Evolutionary conservation across 2,797 vertebrate genomes (phyloP), one percentile per base, ranked within the genome.

Genomic region (Ptychadena robeensis): DNA sequence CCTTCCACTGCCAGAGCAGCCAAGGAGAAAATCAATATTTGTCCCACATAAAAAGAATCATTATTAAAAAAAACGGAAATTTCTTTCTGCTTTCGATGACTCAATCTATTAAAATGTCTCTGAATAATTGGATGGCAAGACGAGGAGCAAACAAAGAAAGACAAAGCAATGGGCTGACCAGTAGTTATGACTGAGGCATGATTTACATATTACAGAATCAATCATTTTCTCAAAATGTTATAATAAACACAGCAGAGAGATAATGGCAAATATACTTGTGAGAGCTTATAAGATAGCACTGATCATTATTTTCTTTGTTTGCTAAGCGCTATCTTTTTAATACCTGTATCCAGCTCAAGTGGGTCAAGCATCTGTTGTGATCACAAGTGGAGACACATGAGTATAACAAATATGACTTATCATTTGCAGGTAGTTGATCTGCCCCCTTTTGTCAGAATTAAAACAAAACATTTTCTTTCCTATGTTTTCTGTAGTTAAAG

Each of bases 1-100:
- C 71, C 63, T 72, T 83, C 31, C 38, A 28, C 32, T 83, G 75
- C 74, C 68, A 53, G 3, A 31, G 30, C 15, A 65, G 38, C 18
- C 2, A 63, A 35, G 27, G 28, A 35, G 28, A 35, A 37, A 40
- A 57, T 34, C 25, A 76, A 65, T 38, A 38, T 76, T 18, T 64
- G 73, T 63, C 25, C 27, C n/a, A 40, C 9, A 64, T 76, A 12
- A 27, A 64, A 76, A 34, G 6, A 35, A 27, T 68, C 34, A 35
- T 68, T n/a, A n/a, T n/a, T 35, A 61, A 61, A 61, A 53, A 53
- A 61, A 59, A 59, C n/a, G 59, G 59, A 61, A 53, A 22, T 22
- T 22, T 53, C 44, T 53, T 53, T 22, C 3, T 22, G 18, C 22
- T 53, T 53, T 53, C 15, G 18, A 53, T 53, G 44, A 53, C 44